Conservation (phyloP, 2,888 invertebrate genomes). For the Synergus gifuensis region DNA sequence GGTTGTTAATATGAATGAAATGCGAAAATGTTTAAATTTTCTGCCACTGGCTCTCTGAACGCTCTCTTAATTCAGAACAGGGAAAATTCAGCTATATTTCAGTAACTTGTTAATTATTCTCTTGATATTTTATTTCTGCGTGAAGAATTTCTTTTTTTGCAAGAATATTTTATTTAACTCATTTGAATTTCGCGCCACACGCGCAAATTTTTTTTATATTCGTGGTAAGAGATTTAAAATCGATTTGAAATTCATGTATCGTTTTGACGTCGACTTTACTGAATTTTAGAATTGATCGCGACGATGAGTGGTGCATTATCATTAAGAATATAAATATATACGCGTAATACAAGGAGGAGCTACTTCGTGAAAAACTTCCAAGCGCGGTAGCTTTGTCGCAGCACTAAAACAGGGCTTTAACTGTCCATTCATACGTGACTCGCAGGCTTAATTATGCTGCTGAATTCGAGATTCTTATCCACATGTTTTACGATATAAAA, state of each 20-base stretch:
- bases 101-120: too few species aligned
- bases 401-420: constrained; percentile 41
- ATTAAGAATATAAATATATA: constrained; percentile 12
- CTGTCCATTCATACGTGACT: constrained; percentile 37
- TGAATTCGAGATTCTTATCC: constrained; percentile 28
- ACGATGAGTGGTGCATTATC: constrained; percentile 29
- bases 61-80: too few species aligned
- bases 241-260: constrained; percentile 2
- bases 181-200: constrained; percentile 14
- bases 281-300: constrained; percentile 32
- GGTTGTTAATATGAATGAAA: background rate
- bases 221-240: constrained; percentile 7
- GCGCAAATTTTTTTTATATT: background rate
- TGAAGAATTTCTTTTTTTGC: background rate
- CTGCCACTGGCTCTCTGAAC: background rate
- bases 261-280: constrained; percentile 28
- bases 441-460: constrained; percentile 13
- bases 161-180: background rate
- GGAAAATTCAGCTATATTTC: background rate
- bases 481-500: constrained; percentile 10
- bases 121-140: too few species aligned
- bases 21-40: background rate
- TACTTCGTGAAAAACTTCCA: constrained; percentile 16
- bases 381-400: constrained; percentile 39
- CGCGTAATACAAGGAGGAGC: constrained; percentile 33